These are phyloP conservation scores for Champsocephalus gunnari DNA, from an alignment of 2,797 vertebrate species.

Conservation along the genomic window DNA sequence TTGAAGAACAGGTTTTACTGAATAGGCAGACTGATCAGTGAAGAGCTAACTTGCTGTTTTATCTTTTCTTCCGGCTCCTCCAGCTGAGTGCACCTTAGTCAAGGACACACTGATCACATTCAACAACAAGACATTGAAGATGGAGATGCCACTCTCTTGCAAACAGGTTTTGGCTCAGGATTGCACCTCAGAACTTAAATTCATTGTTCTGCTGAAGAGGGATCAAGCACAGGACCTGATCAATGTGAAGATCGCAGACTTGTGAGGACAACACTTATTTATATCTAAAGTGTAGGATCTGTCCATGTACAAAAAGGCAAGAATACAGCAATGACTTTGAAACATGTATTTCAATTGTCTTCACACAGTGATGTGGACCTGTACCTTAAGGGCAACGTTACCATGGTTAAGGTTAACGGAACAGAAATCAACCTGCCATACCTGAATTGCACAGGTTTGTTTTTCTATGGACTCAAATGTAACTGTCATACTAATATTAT, in stretches of 20 bases:
- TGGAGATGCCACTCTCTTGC: constrained; percentile 83
- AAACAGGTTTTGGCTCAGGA: constrained; percentile 88
- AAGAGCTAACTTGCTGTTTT: neutral
- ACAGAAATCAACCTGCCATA: constrained; percentile 78
- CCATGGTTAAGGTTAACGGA: constrained; percentile 82
- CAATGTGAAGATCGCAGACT: constrained; percentile 79
- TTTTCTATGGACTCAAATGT: neutral
- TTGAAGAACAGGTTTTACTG: neutral
- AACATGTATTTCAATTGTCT: constrained; percentile 14
- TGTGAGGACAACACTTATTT: constrained; percentile 77
- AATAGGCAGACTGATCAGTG: neutral
- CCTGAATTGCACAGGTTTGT: constrained; percentile 66
- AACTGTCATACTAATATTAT: neutral
- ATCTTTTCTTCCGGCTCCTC: neutral
- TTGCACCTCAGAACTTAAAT: constrained; percentile 86
- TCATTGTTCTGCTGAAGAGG: constrained; percentile 85
- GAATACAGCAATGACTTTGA: neutral
- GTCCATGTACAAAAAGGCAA: neutral
- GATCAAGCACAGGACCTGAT: constrained; percentile 67
- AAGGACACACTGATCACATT: constrained; percentile 68
- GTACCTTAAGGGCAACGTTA: constrained; percentile 57
- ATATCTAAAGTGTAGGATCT: neutral
- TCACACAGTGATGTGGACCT: constrained; percentile 84
- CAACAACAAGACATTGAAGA: constrained; percentile 74
- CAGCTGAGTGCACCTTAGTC: constrained; percentile 70